phyloP scores from a whole-genome alignment of 2,113 vertebrate species.

The Alligator mississippiensis region DNA sequence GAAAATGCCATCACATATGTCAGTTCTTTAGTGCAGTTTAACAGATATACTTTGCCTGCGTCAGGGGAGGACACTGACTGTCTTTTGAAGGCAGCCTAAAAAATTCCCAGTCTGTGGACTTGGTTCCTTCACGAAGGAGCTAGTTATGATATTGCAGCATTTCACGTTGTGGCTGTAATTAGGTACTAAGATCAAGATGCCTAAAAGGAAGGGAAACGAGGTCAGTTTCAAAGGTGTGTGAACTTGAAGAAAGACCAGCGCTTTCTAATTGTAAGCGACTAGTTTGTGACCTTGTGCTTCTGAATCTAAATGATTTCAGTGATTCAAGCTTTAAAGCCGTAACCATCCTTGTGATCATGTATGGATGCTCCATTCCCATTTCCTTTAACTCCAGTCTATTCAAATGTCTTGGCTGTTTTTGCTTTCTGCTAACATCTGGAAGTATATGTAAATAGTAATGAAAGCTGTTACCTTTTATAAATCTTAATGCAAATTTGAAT shows the following conservation, averaged over 20 bases:
- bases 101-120: background rate
- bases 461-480: background rate
- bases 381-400: background rate
- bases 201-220: fast-evolving
- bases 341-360: background rate
- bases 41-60: fast-evolving
- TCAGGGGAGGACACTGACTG: background rate
- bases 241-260: background rate
- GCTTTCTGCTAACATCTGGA: background rate
- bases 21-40: background rate
- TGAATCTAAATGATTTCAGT: background rate
- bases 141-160: fast-evolving
- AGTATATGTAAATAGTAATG: constrained; percentile 8
- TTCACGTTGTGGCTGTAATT: fast-evolving
- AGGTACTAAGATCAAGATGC: fast-evolving
- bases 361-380: background rate
- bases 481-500: background rate
- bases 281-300: background rate
- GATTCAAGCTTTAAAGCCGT: background rate
- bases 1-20: background rate
- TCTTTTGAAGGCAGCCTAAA: background rate
- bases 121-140: background rate
- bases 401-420: background rate
- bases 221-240: fast-evolving
- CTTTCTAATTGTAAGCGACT: background rate